These are phyloP conservation scores for Osmerus eperlanus DNA, from an alignment of 2,113 vertebrate species.

Conservation along the genomic window DNA sequence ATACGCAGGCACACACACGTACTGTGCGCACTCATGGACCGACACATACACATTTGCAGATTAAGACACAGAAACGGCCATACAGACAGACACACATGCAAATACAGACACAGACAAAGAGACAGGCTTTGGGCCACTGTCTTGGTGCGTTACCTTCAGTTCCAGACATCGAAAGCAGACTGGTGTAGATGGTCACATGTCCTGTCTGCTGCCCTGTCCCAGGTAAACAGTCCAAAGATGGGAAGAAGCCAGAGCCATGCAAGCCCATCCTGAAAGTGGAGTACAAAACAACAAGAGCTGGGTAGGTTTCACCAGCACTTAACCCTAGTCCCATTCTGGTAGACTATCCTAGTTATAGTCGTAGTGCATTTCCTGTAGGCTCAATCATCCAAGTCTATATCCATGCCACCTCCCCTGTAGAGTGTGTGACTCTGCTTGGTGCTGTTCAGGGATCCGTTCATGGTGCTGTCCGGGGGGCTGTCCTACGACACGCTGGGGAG, in stretches of 20 bases:
- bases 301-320: slow-evolving; percentile 73
- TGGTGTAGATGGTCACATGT: neutral
- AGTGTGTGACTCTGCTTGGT: slow-evolving; percentile 13
- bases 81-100: neutral
- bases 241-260: slow-evolving; percentile 97
- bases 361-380: too few species aligned
- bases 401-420: neutral
- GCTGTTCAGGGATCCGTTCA: slow-evolving; percentile 84
- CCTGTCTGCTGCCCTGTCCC: slow-evolving; percentile 45
- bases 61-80: too few species aligned
- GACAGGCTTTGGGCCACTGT: neutral
- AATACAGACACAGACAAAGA: neutral
- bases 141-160: too few species aligned
- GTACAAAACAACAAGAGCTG: slow-evolving; percentile 93
- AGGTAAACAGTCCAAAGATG: slow-evolving; percentile 98
- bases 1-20: neutral
- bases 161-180: too few species aligned
- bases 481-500: slow-evolving; percentile 95
- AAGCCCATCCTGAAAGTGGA: slow-evolving; percentile 99
- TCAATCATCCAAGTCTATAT: neutral
- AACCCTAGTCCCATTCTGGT: too few species aligned
- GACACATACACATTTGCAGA: neutral
- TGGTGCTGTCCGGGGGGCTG: slow-evolving; percentile 93
- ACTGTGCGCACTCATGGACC: too few species aligned
- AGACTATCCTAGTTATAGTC: too few species aligned